phyloP scores from a whole-genome alignment of 1,140 invertebrate species.

The Eubasilissa regina region DNA sequence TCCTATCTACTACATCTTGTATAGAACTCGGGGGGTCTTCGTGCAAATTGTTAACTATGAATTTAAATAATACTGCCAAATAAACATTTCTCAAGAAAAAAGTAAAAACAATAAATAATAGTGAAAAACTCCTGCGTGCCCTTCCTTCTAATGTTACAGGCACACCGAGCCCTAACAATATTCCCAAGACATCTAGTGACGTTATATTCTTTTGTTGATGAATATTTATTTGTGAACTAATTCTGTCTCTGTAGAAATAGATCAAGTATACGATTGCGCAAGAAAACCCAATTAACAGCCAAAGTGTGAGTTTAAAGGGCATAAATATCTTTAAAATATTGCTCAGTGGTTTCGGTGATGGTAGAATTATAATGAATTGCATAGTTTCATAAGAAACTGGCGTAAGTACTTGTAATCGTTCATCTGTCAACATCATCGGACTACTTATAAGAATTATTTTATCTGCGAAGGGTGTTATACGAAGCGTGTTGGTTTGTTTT shows the following conservation, averaged over 20 bases:
- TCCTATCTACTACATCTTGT: not conserved
- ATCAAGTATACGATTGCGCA: not conserved
- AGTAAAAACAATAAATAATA: not conserved
- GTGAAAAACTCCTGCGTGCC: not conserved
- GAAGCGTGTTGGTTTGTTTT: too few relatives aligned
- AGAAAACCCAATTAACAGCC: not conserved
- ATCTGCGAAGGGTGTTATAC: too few relatives aligned
- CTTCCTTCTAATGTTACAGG: not conserved
- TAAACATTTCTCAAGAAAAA: not conserved
- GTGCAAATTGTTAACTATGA: not conserved
- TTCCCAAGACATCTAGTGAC: not conserved
- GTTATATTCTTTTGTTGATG: not conserved
- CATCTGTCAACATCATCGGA: not conserved
- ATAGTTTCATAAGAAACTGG: not conserved
- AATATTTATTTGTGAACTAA: not conserved
- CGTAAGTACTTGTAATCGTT: not conserved
- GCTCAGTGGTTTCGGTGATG: not conserved
- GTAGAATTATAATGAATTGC: not conserved
- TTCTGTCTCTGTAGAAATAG: not conserved
- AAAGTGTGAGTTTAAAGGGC: not conserved
- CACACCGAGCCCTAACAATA: not conserved
- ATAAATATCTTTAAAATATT: not conserved
- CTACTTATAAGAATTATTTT: not conserved
- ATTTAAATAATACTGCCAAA: constrained; percentile 1
- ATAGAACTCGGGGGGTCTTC: not conserved